Evolutionary conservation across 2,797 vertebrate species (phyloP).

Genomic region (Eulemur rubriventer): DNA sequence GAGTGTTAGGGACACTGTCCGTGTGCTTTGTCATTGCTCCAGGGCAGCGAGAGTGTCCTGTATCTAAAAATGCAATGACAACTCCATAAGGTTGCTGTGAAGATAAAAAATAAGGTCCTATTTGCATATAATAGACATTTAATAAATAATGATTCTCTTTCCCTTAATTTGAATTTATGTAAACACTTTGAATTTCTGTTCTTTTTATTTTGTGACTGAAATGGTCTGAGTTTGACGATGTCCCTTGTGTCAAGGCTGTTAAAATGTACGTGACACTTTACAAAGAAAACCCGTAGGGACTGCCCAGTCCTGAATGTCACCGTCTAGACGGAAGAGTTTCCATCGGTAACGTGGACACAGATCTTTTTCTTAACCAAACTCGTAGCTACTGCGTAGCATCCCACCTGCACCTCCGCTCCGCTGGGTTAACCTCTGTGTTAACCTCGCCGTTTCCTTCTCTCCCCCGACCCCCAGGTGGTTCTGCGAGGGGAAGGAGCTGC

Average conservation of each 20-base stretch:
- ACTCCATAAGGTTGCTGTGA: neutral
- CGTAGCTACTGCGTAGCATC: neutral
- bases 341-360: neutral
- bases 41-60: neutral
- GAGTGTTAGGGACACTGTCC: neutral
- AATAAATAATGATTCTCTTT: neutral
- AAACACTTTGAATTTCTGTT: neutral
- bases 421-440: neutral
- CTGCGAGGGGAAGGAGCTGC: constrained; percentile 96
- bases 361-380: neutral
- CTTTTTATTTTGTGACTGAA: neutral
- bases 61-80: neutral
- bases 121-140: neutral
- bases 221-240: neutral
- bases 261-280: neutral
- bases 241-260: neutral
- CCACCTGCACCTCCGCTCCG: neutral
- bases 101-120: neutral
- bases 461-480: constrained; percentile 92
- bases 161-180: too few species aligned
- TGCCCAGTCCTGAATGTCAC: neutral
- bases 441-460: constrained; percentile 50
- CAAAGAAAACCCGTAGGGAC: neutral
- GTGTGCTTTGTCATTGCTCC: neutral
- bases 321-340: neutral